Percentiles rank a stretch among this genome's conserved stretches.
Evolutionary conservation across 2,113 vertebrate species (phyloP).

Genomic region (Rhinoderma darwinii): DNA sequence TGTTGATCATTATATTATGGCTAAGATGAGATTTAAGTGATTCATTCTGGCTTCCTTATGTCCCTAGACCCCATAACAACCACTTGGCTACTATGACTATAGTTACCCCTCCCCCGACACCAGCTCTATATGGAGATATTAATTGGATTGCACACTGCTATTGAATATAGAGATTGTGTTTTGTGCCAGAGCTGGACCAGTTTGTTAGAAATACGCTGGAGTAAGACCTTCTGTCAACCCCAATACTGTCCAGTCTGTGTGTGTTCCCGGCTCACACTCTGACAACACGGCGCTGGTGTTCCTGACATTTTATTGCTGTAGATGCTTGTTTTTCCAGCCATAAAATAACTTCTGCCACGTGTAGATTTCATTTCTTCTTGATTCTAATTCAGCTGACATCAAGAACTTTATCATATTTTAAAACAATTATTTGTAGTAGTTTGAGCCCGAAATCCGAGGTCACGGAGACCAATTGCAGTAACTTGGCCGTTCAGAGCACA

Average conservation of each 20-base stretch:
- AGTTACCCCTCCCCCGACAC: neutral
- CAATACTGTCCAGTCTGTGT: neutral
- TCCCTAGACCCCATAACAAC: neutral
- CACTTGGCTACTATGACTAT: neutral
- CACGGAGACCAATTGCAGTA: constrained; percentile 35
- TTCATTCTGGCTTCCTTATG: neutral
- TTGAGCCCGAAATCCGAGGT: constrained; percentile 28
- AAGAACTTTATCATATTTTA: constrained; percentile 33
- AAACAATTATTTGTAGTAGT: constrained; percentile 41
- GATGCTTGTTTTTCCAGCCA: constrained; percentile 36
- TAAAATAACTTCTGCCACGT: constrained; percentile 46
- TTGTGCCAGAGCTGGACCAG: neutral
- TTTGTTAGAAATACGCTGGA: neutral
- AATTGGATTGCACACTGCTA: neutral
- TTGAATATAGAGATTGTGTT: neutral
- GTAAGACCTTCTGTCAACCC: neutral
- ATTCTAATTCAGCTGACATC: constrained; percentile 28
- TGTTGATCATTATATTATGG: too few relatives aligned
- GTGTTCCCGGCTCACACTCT: constrained; percentile 19
- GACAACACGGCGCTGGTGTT: constrained; percentile 31
- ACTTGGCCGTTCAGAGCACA: constrained; percentile 27
- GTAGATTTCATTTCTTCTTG: constrained; percentile 38
- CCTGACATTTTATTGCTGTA: constrained; percentile 44
- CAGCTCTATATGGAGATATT: neutral
- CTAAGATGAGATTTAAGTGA: neutral